These are phyloP conservation scores for Xestia rhomboidea DNA, from an alignment of 2,888 invertebrate genomes.

Conservation along the genomic window DNA sequence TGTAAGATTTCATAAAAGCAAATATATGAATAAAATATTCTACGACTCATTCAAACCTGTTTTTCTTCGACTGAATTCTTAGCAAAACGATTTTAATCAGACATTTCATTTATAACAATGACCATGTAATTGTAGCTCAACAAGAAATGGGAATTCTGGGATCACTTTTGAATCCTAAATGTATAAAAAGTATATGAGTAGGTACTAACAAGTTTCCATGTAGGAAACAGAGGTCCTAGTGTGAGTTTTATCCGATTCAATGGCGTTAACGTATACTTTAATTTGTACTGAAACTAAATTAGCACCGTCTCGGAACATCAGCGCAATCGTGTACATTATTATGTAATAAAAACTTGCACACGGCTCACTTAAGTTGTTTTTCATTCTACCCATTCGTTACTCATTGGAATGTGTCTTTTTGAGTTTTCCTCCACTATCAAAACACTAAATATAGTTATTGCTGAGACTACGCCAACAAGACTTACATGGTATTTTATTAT, in stretches of 20 bases:
- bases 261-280: not conserved
- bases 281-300: not conserved
- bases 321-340: no score
- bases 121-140: not conserved
- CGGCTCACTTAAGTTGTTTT: not conserved
- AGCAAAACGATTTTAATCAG: not conserved
- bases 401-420: not conserved
- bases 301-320: not conserved
- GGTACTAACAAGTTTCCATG: not conserved
- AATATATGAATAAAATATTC: not conserved
- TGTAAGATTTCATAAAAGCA: not conserved
- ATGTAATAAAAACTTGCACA: not conserved
- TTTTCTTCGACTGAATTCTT: not conserved
- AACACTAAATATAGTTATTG: not conserved
- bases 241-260: no score
- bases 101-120: not conserved
- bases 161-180: not conserved
- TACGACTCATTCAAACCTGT: not conserved
- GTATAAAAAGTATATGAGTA: not conserved
- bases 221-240: not conserved
- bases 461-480: not conserved
- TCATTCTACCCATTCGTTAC: not conserved
- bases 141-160: not conserved
- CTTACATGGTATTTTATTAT: slow-evolving; percentile 10
- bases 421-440: not conserved